Percentiles rank a stretch among this genome's conserved stretches.
Conservation (phyloP, 2,113 vertebrate species). For the Erythrolamprus reginae region DNA sequence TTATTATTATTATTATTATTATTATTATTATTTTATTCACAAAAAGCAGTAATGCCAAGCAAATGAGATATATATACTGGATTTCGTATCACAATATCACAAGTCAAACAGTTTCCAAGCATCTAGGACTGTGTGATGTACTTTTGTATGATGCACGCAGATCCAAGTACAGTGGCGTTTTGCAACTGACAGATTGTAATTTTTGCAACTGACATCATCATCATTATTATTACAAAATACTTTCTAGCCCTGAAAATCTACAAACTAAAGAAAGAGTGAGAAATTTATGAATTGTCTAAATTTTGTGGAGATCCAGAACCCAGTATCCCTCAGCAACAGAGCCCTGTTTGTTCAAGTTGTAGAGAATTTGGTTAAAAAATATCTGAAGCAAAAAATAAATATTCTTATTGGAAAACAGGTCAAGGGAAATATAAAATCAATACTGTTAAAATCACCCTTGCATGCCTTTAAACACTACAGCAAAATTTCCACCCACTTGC, state of each 20-base stretch:
- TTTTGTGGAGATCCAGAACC: neutral
- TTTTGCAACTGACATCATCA: too few species aligned
- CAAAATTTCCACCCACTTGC: neutral
- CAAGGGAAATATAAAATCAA: fast-evolving
- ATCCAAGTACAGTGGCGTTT: too few species aligned
- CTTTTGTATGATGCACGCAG: too few species aligned
- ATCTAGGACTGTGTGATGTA: too few species aligned
- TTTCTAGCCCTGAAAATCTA: neutral
- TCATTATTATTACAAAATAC: too few species aligned
- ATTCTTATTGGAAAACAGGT: neutral
- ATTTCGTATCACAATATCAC: too few species aligned
- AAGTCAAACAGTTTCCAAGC: too few species aligned
- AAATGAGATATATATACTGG: too few species aligned
- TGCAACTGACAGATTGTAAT: too few species aligned
- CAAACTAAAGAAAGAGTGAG: neutral
- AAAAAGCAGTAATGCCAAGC: too few species aligned
- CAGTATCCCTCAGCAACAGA: neutral
- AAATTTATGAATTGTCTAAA: neutral
- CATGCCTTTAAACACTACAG: neutral
- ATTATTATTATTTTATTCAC: too few species aligned
- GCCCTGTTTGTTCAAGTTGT: neutral
- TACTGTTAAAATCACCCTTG: neutral
- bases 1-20: too few species aligned
- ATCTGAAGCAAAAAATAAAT: neutral
- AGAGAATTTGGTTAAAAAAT: neutral